These are phyloP conservation scores for Bhutanitis thaidina DNA, from an alignment of 2,888 invertebrate species.

Conservation along the genomic window DNA sequence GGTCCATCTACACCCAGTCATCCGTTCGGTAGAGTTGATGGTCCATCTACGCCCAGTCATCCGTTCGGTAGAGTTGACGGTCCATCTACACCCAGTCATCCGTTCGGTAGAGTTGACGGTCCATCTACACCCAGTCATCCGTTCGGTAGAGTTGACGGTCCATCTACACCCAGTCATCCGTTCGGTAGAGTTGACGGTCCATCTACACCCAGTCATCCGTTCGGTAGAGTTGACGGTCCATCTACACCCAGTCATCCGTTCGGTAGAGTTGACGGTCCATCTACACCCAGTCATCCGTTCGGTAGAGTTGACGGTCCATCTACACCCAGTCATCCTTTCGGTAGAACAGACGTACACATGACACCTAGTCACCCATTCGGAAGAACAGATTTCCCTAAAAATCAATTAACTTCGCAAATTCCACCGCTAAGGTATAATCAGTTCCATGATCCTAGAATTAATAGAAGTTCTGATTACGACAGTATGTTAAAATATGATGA, in stretches of 20 bases:
- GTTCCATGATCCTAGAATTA: constrained; percentile 50
- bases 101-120: constrained; percentile 46
- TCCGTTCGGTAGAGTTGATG: constrained; percentile 43
- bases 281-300: too few species aligned
- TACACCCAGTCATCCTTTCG: too few species aligned
- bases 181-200: too few species aligned
- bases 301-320: too few species aligned
- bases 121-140: constrained; percentile 46
- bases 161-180: constrained; percentile 45
- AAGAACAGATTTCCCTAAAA: constrained; percentile 28
- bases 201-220: too few species aligned
- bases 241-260: too few species aligned
- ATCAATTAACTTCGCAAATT: constrained; percentile 22
- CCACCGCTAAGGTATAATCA: constrained; percentile 29
- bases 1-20: constrained; percentile 35
- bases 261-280: too few species aligned
- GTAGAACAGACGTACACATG: constrained; percentile 36
- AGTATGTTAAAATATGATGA: constrained; percentile 30
- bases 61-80: constrained; percentile 46
- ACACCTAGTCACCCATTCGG: constrained; percentile 40
- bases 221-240: too few species aligned
- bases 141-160: constrained; percentile 46
- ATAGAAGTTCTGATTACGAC: constrained; percentile 48
- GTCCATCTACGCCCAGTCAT: constrained; percentile 46
- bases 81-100: constrained; percentile 45